Evolutionary conservation across 2,797 vertebrate species (phyloP).

Genomic region (Tenualosa ilisha): DNA sequence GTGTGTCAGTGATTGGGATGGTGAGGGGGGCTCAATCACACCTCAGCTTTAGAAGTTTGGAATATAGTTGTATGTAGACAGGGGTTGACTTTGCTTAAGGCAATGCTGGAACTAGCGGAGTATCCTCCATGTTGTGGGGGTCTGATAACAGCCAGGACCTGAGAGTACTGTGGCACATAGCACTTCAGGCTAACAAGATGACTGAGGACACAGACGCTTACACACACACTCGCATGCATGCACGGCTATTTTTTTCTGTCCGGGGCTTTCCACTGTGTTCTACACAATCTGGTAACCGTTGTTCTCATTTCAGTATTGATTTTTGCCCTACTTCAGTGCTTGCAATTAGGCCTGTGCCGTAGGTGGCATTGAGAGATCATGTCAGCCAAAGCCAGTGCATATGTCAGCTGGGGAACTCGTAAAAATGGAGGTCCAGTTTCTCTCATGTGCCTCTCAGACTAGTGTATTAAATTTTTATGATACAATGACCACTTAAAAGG

Average conservation of each 20-base stretch:
- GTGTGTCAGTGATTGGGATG: not conserved
- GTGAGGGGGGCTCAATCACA: not conserved
- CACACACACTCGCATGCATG: not conserved
- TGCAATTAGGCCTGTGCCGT: slow-evolving; percentile 38
- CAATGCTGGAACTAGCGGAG: not conserved
- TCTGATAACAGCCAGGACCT: not conserved
- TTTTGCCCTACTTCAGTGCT: slow-evolving; percentile 40
- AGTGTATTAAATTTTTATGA: not conserved
- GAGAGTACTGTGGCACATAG: not conserved
- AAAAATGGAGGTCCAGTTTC: not conserved
- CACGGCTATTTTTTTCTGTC: not conserved
- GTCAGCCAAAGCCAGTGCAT: slow-evolving; percentile 19
- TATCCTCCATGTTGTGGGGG: not conserved
- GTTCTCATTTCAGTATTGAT: slow-evolving; percentile 36
- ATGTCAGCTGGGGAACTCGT: not conserved
- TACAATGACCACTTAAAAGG: slow-evolving; percentile 18
- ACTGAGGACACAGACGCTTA: not conserved
- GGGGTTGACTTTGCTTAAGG: not conserved
- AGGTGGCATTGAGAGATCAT: slow-evolving; percentile 31
- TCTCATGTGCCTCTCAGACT: not conserved
- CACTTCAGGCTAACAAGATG: not conserved
- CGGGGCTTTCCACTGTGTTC: not conserved
- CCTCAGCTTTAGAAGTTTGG: not conserved
- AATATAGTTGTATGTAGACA: not conserved
- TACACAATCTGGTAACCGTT: not conserved